Conservation (phyloP, 2,113 vertebrate genomes). For the Pangasianodon gigas region DNA sequence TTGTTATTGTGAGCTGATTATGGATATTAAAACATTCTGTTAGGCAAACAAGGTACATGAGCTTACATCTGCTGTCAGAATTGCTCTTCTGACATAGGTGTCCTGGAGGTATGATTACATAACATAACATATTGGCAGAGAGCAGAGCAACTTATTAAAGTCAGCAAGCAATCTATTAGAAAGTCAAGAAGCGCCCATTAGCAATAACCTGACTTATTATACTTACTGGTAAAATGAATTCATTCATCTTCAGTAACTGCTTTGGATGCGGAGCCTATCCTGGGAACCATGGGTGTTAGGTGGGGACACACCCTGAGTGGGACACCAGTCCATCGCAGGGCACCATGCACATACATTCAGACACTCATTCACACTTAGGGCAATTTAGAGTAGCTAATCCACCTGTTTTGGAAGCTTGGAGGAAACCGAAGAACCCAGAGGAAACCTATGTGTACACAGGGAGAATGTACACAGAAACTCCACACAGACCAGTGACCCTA, state of each 20-base stretch:
- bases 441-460: too few relatives aligned
- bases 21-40: slow-evolving; percentile 32
- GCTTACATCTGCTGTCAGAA: neutral
- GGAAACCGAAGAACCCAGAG: too few relatives aligned
- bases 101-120: neutral
- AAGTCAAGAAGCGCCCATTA: neutral
- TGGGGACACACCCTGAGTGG: neutral
- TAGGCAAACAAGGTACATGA: neutral
- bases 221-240: neutral
- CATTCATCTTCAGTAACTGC: neutral
- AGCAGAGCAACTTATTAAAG: neutral
- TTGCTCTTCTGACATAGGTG: neutral
- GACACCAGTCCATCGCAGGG: neutral
- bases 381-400: neutral
- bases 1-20: slow-evolving; percentile 1
- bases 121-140: neutral
- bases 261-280: neutral
- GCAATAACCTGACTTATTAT: neutral
- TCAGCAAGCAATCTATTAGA: neutral
- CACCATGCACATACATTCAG: neutral
- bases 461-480: too few relatives aligned
- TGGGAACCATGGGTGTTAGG: neutral
- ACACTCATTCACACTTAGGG: neutral
- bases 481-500: neutral
- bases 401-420: neutral